Conservation (phyloP, 1,140 invertebrate species). For the Camponotus floridanus region DNA sequence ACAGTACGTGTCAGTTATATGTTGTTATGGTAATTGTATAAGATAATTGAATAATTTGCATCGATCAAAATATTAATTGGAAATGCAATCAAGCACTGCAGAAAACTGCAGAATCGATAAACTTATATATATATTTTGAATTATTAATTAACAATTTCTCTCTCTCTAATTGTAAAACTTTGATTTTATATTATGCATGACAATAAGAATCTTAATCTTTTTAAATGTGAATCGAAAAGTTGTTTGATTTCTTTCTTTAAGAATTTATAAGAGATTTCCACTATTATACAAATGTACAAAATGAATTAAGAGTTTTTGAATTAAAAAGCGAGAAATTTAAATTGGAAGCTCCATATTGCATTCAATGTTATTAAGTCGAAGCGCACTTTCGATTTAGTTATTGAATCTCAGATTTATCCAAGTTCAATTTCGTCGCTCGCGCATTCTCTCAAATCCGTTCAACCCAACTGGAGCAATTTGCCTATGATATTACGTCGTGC, state of each 20-base stretch:
- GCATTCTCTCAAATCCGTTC: slow-evolving; percentile 47
- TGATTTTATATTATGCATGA: neutral
- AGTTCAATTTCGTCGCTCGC: slow-evolving; percentile 49
- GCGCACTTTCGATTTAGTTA: slow-evolving; percentile 18
- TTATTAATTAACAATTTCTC: slow-evolving; percentile 25
- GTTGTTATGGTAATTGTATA: slow-evolving; percentile 55
- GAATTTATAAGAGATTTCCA: neutral
- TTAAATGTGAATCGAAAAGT: slow-evolving; percentile 1
- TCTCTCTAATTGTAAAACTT: slow-evolving; percentile 10
- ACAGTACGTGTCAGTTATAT: neutral
- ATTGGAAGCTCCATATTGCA: slow-evolving; percentile 41
- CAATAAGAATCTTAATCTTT: neutral
- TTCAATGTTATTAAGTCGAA: slow-evolving; percentile 40
- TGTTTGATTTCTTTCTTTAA: neutral
- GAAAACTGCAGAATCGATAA: slow-evolving; percentile 43
- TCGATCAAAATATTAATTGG: slow-evolving; percentile 59
- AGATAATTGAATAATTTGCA: slow-evolving; percentile 61
- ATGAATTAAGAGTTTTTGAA: neutral
- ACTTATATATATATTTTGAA: slow-evolving; percentile 38
- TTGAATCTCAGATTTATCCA: slow-evolving; percentile 55
- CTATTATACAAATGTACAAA: neutral
- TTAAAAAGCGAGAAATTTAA: slow-evolving; percentile 50
- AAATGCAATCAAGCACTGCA: slow-evolving; percentile 46
- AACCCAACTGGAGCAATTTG: slow-evolving; percentile 52
- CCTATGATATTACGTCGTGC: slow-evolving; percentile 62